phyloP scores from a whole-genome alignment of 2,797 vertebrate genomes.

The Typhlichthys eigenmanni region DNA sequence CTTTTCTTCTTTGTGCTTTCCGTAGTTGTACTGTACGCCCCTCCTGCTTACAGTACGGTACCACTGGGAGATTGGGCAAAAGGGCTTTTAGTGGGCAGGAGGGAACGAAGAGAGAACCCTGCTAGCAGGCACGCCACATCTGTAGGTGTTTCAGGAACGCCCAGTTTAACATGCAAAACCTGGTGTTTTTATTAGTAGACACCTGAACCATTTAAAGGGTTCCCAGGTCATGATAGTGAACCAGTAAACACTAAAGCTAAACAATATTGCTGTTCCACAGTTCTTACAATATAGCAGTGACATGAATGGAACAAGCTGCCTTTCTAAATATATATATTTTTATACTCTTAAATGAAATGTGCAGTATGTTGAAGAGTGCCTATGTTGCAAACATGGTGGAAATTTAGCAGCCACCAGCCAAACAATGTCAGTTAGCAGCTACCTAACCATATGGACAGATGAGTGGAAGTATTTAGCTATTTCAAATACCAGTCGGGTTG shows the following conservation, averaged over 20 bases:
- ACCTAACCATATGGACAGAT: background rate
- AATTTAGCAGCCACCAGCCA: background rate
- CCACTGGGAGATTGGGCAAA: background rate
- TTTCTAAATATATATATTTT: conserved; percentile 65
- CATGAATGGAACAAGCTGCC: conserved; percentile 46
- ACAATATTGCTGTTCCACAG: too few relatives aligned
- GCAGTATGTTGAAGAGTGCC: conserved; percentile 50
- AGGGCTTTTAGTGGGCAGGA: background rate
- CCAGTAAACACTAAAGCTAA: too few relatives aligned
- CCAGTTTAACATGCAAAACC: too few relatives aligned
- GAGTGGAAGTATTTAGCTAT: too few relatives aligned
- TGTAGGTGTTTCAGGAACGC: too few relatives aligned
- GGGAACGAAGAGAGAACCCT: background rate
- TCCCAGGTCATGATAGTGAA: too few relatives aligned
- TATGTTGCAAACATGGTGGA: conserved; percentile 15
- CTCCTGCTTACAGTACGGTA: background rate
- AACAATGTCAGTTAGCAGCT: background rate
- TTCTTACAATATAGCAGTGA: conserved; percentile 16
- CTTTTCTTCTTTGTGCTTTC: conserved; percentile 12
- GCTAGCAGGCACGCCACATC: background rate
- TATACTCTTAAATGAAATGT: conserved; percentile 49
- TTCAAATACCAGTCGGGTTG: too few relatives aligned
- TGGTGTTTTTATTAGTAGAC: too few relatives aligned
- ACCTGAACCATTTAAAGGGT: too few relatives aligned
- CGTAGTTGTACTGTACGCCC: background rate